phyloP scores from a whole-genome alignment of 2,888 invertebrate species.

The Coelinius sp. region DNA sequence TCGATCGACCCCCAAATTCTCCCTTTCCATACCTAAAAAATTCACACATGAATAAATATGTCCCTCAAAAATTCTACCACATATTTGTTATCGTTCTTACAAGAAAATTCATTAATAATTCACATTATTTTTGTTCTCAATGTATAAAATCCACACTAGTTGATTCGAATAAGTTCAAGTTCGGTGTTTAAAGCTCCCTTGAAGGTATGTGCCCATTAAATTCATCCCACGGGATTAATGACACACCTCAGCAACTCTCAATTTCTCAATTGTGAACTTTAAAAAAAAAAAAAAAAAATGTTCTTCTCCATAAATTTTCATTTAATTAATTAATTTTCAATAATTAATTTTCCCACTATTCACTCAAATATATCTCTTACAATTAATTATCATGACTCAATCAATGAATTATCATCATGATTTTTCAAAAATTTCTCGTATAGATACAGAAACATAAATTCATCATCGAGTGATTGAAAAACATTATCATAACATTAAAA shows the following conservation, averaged over 20 bases:
- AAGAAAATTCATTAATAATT: background rate
- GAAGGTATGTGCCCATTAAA: background rate
- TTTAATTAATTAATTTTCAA: conserved; percentile 30
- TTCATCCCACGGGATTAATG: no score
- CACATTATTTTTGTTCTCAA: conserved; percentile 6
- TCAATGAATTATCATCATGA: background rate
- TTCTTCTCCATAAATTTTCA: background rate
- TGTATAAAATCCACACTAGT: conserved; percentile 24
- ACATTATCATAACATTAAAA: background rate
- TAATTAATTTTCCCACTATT: conserved; percentile 29
- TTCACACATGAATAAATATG: conserved; percentile 18
- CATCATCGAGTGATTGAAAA: no score
- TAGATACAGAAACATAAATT: conserved; percentile 56
- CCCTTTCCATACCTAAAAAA: no score
- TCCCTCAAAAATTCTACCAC: conserved; percentile 13
- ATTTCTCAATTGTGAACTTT: no score
- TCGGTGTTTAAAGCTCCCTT: background rate
- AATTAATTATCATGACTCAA: conserved; percentile 1
- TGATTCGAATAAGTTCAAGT: conserved; percentile 8
- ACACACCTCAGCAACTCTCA: no score
- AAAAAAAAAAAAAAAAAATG: conserved; percentile 35
- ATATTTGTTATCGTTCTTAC: conserved; percentile 1
- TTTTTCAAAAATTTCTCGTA: conserved; percentile 36
- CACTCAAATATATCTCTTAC: background rate
- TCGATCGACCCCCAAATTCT: conserved; percentile 12